phyloP scores from a whole-genome alignment of 2,797 vertebrate genomes.

The Pipistrellus kuhlii region DNA sequence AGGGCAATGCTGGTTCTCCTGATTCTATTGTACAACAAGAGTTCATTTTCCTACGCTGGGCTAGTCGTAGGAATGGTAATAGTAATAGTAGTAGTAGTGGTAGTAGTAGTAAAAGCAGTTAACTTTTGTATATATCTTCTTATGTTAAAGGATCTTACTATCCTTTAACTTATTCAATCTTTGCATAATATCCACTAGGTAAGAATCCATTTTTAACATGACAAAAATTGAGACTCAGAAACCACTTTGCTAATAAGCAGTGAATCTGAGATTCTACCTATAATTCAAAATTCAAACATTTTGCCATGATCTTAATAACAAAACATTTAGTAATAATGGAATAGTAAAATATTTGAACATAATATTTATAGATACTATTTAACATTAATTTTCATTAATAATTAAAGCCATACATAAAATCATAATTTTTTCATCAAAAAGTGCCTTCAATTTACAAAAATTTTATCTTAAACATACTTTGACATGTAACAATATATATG shows the following conservation, averaged over 20 bases:
- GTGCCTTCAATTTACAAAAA: background rate
- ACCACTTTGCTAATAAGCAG: background rate
- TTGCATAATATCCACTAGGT: background rate
- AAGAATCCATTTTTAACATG: background rate
- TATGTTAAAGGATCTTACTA: background rate
- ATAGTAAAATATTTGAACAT: background rate
- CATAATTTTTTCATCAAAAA: constrained; percentile 16
- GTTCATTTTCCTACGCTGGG: background rate
- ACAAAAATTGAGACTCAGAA: constrained; percentile 23
- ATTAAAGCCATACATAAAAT: background rate
- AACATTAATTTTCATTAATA: background rate
- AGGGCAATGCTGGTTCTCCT: background rate
- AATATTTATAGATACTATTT: background rate
- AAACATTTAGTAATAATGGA: background rate
- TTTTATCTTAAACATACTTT: background rate
- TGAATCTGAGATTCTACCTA: background rate
- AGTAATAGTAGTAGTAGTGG: fast-evolving
- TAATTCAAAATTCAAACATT: background rate
- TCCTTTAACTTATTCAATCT: background rate
- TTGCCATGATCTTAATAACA: background rate
- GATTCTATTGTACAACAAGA: background rate
- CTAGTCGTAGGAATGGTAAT: background rate
- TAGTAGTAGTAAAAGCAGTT: background rate
- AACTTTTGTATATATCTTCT: background rate
- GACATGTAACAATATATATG: background rate